Base-by-base conservation (phyloP, 2,113 vertebrate genomes). In the Mormyrus iriodes region DNA sequence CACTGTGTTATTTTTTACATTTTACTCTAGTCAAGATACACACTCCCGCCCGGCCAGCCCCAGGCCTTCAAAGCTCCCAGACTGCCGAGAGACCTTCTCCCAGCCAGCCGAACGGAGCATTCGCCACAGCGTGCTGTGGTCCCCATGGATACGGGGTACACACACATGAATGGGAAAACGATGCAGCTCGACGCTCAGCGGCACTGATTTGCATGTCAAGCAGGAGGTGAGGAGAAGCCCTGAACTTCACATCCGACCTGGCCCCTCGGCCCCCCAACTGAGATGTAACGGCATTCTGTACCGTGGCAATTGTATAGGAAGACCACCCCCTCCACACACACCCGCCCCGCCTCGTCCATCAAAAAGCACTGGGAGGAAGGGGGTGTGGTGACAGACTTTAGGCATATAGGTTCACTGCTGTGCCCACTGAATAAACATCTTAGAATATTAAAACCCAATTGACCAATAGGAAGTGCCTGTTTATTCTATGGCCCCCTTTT, bases 161-260 rank as follows among this genome's bases (percentile, higher is more conserved):
- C 27, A 90, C 90, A 87, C 88, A 89, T 91, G 92, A 93, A 89
- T 90, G 93, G 61, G 88, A 88, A 88, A 90, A 39, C 7, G 49
- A 89, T 7, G 48, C 27, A 31, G 15, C 92, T 92, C 49, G 0
- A 91, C 76, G 88, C 94, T 92, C 90, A 91, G 91, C 92, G 90
- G 24, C 76, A 91, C 92, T 90, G 51, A 95, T 95, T 95, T 93
- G 92, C 92, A 95, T 94, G 90, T 94, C 90, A 93, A 95, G 92
- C 88, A 93, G 92, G 58, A 84, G 39, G 88, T 61, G 31, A 79
- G 91, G 90, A 85, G 91, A 90, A 91, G 92, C 90, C 93, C 92
- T 92, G 89, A 91, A 93, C 90, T 92, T 92, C 91, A 93, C 73
- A 27, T 35, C 13, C 39, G 92, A 69, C 55, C 85, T 55, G 44